A percentile compares a stretch with the other conserved stretches of the same genome.
Conservation (phyloP, 2,113 vertebrate species). For the Garra rufa region DNA sequence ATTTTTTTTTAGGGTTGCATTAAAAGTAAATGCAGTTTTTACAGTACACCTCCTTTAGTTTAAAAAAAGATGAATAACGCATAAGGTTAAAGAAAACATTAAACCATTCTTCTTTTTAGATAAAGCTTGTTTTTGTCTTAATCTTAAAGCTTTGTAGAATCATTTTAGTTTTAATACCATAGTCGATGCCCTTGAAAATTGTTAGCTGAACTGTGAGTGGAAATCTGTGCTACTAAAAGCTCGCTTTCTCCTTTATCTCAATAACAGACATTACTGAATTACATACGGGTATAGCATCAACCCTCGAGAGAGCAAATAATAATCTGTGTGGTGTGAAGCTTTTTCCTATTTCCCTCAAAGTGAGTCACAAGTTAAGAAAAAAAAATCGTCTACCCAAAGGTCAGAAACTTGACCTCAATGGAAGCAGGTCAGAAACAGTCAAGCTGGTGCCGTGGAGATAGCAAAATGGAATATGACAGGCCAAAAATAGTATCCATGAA, state of each 20-base stretch:
- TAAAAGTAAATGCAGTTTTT: not conserved
- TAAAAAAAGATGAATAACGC: not conserved
- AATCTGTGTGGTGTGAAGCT: conserved; percentile 10
- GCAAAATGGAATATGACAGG: conserved; percentile 60
- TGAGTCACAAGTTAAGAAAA: conserved; percentile 31
- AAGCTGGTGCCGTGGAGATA: conserved; percentile 54
- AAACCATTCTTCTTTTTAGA: not conserved
- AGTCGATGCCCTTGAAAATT: not conserved
- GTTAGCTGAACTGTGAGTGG: conserved; percentile 24
- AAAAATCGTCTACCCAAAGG: conserved; percentile 22
- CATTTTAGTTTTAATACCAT: not conserved
- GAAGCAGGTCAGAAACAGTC: conserved; percentile 59
- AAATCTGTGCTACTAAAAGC: conserved; percentile 14
- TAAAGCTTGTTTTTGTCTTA: not conserved
- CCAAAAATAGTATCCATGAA: conserved; percentile 51
- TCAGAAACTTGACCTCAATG: conserved; percentile 45
- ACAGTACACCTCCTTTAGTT: not conserved
- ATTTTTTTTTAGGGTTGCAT: too few relatives aligned
- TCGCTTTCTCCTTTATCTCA: not conserved
- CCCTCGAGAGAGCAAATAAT: conserved; percentile 41
- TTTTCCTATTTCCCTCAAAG: conserved; percentile 49
- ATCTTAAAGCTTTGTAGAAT: not conserved
- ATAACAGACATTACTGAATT: conserved; percentile 39
- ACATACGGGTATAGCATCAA: conserved; percentile 23
- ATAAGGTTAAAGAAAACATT: conserved; percentile 16